phyloP scores from a whole-genome alignment of 2,888 invertebrate genomes.

The Microctonus hyperodae region DNA sequence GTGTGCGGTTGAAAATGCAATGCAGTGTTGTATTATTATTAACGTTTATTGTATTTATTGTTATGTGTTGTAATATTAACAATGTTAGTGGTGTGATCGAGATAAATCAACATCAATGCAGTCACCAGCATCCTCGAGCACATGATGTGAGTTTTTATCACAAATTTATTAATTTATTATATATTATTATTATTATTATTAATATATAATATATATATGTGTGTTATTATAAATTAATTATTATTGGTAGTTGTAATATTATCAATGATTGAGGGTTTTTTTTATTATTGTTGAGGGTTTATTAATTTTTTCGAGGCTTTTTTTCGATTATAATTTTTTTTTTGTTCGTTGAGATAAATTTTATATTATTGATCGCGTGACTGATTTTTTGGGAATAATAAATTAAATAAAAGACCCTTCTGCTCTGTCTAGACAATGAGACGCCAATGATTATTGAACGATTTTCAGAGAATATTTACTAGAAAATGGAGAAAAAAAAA shows the following conservation, averaged over 20 bases:
- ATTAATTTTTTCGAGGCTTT: too few species aligned
- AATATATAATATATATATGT: too few species aligned
- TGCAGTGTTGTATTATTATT: conserved; percentile 51
- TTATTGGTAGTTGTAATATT: too few species aligned
- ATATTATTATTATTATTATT: too few species aligned
- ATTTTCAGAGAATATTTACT: background rate
- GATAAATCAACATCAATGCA: conserved; percentile 64
- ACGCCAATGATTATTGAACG: conserved; percentile 16
- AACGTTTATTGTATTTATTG: conserved; percentile 50
- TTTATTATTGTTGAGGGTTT: too few species aligned
- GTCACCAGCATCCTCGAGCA: conserved; percentile 72
- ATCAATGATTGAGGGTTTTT: too few species aligned
- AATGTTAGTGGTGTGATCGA: conserved; percentile 57
- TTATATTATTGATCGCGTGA: background rate
- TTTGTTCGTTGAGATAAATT: too few species aligned
- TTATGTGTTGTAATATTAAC: conserved; percentile 49
- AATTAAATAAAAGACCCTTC: background rate
- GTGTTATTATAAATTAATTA: too few species aligned
- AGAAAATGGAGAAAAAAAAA: background rate
- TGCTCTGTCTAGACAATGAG: conserved; percentile 7
- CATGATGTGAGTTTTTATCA: conserved; percentile 72
- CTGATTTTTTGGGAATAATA: too few species aligned
- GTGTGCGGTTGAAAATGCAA: conserved; percentile 61
- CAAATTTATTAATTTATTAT: background rate
- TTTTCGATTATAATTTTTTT: background rate